Conservation (phyloP, 2,888 invertebrate species). For the Branchipolynoe longqiensis region DNA sequence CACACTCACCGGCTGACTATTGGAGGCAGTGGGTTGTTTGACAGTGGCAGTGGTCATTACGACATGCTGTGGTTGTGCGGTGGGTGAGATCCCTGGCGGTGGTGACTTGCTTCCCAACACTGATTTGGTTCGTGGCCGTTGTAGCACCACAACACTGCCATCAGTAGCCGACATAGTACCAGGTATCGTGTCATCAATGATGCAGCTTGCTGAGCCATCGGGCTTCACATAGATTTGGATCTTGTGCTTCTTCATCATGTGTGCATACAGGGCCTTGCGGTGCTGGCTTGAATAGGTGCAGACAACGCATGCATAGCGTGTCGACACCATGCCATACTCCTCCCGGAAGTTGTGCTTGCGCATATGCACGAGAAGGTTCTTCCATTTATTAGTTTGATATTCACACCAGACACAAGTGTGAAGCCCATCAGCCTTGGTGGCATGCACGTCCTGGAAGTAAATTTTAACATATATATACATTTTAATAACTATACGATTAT, state of each 20-base stretch:
- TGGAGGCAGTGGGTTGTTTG: no score
- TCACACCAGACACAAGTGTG: slow-evolving; percentile 79
- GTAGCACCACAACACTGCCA: slow-evolving; percentile 60
- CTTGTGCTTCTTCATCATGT: slow-evolving; percentile 79
- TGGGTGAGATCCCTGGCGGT: not conserved
- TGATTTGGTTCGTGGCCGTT: slow-evolving; percentile 16
- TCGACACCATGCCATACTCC: not conserved
- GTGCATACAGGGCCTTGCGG: slow-evolving; percentile 77
- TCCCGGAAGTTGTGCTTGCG: slow-evolving; percentile 58
- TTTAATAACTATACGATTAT: not conserved
- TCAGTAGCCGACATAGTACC: slow-evolving; percentile 17
- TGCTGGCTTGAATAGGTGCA: slow-evolving; percentile 78
- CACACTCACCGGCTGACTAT: not conserved
- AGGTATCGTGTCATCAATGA: slow-evolving; percentile 53
- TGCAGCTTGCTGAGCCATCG: slow-evolving; percentile 45
- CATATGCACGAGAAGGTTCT: slow-evolving; percentile 79
- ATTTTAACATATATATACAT: not conserved
- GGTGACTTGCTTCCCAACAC: not conserved
- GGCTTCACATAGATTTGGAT: slow-evolving; percentile 70
- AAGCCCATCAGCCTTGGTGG: slow-evolving; percentile 3
- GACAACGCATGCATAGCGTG: slow-evolving; percentile 74
- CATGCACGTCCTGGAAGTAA: slow-evolving; percentile 2
- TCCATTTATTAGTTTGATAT: slow-evolving; percentile 76
- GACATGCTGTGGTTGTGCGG: no score
- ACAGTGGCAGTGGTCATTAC: no score